Evolutionary conservation across 1,140 invertebrate genomes (phyloP), one percentile per base, ranked within the genome.

Genomic region (Ooceraea biroi): DNA sequence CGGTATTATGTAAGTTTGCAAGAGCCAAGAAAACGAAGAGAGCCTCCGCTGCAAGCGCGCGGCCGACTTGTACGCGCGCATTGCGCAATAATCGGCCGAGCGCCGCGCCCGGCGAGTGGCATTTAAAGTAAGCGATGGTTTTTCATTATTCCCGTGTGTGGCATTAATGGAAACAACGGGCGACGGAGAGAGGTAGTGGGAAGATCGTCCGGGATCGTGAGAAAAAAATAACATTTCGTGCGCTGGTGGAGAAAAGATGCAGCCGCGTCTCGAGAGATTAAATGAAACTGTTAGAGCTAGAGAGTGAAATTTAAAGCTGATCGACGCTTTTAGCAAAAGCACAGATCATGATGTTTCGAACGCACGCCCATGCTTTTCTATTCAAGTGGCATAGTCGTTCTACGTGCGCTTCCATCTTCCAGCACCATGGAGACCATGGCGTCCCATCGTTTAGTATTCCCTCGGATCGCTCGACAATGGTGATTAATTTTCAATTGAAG

Each of bases 1-100:
- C 85, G 76, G 76, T 84, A 88, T 91, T 91, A 91, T 90, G 78
- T 91, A 91, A 91, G 88, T 89, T 91, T 86, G 85, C 78, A 61
- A 84, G 36, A 36, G 85, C 52, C 72, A 76, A 83, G 72, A 80
- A 7, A 61, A 72, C 69, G 77, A 71, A 55, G 5, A 63, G 17
- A 77, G 48, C n/a, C n/a, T n/a, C 76, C 63, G 65, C 44, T 72
- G 44, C 36, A 69, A 48, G 60, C 36, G 83, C 84, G 66, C 72
- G 58, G 69, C 19, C 80, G 50, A 48, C 48, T 73, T 78, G 41
- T 66, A 60, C n/a, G 4, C 48, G 25, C 44, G 27, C 30, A 12
- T 89, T 90, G 74, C 85, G 82, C 72, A 90, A 87, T 72, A 68
- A 82, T 73, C 58, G 36, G 10, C 19, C 27, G 61, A 41, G 55